Evolutionary conservation across 2,113 vertebrate species (phyloP), one percentile per base, ranked within the genome.

Genomic region (Syrmaticus mikado): DNA sequence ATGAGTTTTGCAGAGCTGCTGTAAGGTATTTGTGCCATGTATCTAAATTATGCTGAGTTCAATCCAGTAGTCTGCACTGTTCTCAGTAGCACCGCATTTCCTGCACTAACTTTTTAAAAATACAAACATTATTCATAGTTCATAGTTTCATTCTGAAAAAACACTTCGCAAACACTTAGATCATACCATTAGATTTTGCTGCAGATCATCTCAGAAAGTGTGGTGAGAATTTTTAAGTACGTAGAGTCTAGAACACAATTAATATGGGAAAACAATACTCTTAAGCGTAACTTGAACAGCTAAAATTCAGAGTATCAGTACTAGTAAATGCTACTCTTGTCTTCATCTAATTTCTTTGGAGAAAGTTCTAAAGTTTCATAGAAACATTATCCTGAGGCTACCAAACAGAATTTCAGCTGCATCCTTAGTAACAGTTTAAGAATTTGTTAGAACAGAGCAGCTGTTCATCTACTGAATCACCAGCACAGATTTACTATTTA

Each of bases 391-490:
- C 94, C 87, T 50, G 48, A 90, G 90, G 93, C 86, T 85, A 94
- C 91, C 71, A 66, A 82, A 80, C 58, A 65, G 34, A 45, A 78
- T 82, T 94, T 93, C 95, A 97, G 94, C 92, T 90, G 89, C 72
- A 95, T 89, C 76, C 91, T 96, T 96, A 97, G 84, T 86, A 96
- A 96, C 90, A 89, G 81, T 89, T 95, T 85, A 96, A 90, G 92
- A 96, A 97, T 95, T 86, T 87, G 82, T 94, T 46, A 93, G 92
- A 96, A 94, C 89, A 84, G 45, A 89, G 80, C 96, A 96, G 94
- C 95, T 97, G 95, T 90, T 97, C 82, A 92, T 79, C 94, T 79
- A 73, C 53, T 93, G 95, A 95, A 95, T 77, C 87, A 92, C 78
- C 94, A 94, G 89, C 62, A 89, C 87, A 80, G 91, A 94, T 89